Evolutionary conservation across 2,113 vertebrate species (phyloP).

Genomic region (Phrynocephalus versicolor): DNA sequence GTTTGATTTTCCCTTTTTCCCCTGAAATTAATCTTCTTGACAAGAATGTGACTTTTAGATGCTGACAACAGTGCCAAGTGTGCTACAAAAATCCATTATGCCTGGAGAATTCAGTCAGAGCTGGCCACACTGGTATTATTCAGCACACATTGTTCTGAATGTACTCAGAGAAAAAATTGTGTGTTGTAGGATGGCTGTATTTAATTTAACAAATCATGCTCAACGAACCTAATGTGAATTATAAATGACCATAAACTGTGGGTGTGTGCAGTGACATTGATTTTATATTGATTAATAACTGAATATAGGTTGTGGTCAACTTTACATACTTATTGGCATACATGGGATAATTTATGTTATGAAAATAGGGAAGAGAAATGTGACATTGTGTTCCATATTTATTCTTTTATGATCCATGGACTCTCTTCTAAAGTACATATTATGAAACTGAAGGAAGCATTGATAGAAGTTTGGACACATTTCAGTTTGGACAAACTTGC

Average conservation of each 20-base stretch:
- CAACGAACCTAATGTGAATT: neutral
- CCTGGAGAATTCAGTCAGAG: neutral
- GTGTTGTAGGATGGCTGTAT: neutral
- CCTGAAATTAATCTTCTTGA: neutral
- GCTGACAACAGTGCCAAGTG: neutral
- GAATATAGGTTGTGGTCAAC: neutral
- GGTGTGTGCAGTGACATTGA: too few relatives aligned
- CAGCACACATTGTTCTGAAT: too few relatives aligned
- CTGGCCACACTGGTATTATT: neutral
- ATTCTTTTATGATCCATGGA: too few relatives aligned
- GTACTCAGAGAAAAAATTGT: neutral
- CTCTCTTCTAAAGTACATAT: too few relatives aligned
- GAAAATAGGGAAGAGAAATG: too few relatives aligned
- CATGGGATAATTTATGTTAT: too few relatives aligned
- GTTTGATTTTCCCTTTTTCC: neutral
- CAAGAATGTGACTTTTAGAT: neutral
- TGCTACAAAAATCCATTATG: neutral
- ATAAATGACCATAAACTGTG: neutral
- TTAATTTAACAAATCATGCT: neutral
- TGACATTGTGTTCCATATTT: too few relatives aligned
- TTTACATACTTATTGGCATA: neutral
- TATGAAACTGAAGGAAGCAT: too few relatives aligned
- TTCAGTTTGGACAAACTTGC: too few relatives aligned
- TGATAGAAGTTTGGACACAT: too few relatives aligned
- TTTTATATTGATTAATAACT: neutral